Evolutionary conservation across 2,113 vertebrate genomes (phyloP), one percentile per base, ranked within the genome.

Genomic region (Cebidichthys violaceus): DNA sequence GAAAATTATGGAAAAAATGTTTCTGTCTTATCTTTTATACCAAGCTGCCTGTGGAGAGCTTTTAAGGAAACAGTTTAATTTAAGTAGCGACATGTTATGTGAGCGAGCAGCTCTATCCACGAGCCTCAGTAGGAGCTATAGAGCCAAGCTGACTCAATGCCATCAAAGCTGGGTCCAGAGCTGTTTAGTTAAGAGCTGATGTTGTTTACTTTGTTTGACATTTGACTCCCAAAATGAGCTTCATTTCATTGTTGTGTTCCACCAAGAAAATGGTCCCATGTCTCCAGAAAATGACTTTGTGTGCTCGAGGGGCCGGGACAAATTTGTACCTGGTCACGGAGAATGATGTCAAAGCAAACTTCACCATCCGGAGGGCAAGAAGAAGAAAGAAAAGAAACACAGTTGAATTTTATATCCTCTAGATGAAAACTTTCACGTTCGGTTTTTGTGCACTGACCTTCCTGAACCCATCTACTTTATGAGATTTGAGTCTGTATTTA

Each of bases 201-300:
- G 67, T 54, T 81, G 75, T 82, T 84, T 72, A 85, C 74, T 85
- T 83, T 88, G 68, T 90, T 88, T 92, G 77, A 88, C 81, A 54
- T 90, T 90, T 86, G 66, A 69, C 66, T 86, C 78, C 81, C 55
- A 82, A 88, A 59, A 86, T 87, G 74, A 89, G 82, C 70, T 80
- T 86, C n/a, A 75, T 54, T 81, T 83, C 59, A 70, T 83, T 77
- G 74, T 87, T 74, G 29, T 72, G 67, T 89, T 83, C 69, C 72
- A 33, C 79, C 41, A 39, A 80, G 72, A 87, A 89, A 86, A 84
- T 77, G 33, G 66, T 27, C 17, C 60, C 29, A 50, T 77, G 78
- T 84, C 72, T 79, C 52, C 75, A 76, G 83, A 86, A 90, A 88
- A 90, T 75, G 4, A 81, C 83, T 86, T 62, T 72, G 73, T 14